Conservation (phyloP, 1,140 invertebrate species). For the Asobara japonica region DNA sequence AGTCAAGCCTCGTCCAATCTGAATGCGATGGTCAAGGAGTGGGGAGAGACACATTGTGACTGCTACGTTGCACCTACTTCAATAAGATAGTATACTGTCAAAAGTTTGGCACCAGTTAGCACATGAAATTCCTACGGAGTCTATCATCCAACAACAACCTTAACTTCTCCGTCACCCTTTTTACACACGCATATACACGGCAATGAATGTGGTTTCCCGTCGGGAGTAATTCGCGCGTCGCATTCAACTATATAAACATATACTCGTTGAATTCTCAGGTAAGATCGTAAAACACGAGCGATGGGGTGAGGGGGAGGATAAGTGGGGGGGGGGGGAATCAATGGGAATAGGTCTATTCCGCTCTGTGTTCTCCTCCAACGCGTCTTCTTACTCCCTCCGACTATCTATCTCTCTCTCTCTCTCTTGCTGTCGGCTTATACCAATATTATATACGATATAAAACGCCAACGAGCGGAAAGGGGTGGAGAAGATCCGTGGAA, state of each 20-base stretch:
- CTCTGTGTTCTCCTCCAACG: neutral
- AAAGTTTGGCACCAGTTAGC: no score
- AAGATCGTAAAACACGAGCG: constrained; percentile 22
- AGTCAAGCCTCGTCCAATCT: no score
- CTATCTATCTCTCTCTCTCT: neutral
- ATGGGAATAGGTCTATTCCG: neutral
- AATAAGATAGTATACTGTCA: no score
- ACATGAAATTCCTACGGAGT: no score
- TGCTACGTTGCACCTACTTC: no score
- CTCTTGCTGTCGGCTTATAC: neutral
- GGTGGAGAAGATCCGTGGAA: constrained; percentile 2
- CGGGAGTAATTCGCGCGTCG: constrained; percentile 19
- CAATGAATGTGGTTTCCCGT: neutral
- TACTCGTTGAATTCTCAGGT: constrained; percentile 27
- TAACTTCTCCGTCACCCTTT: neutral
- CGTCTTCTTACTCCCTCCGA: no score
- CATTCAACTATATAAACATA: constrained; percentile 22
- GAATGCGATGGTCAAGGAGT: no score
- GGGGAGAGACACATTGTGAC: no score
- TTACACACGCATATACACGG: neutral
- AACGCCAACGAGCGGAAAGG: constrained; percentile 19
- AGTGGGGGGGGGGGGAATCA: neutral
- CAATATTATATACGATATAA: constrained; percentile 28
- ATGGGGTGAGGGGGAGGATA: no score
- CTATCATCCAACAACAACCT: no score